Percentiles rank a stretch among this genome's conserved stretches.
These are phyloP conservation scores for Microplitis demolitor DNA, from an alignment of 1,140 invertebrate genomes.

Conservation along the genomic window DNA sequence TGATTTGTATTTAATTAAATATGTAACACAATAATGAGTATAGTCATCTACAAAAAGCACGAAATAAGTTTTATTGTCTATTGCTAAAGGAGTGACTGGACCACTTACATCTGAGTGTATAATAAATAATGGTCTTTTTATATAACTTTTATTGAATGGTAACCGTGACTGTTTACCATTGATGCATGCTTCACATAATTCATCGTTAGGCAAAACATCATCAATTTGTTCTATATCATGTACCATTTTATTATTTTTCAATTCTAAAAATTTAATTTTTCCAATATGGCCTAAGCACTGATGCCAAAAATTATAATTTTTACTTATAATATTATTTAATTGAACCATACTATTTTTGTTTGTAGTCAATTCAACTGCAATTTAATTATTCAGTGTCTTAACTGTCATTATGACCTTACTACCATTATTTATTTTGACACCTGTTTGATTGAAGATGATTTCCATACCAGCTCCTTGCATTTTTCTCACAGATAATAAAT, in stretches of 20 bases:
- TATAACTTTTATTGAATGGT: slow-evolving; percentile 2
- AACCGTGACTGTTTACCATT: slow-evolving; percentile 55
- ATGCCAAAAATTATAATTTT: slow-evolving; percentile 48
- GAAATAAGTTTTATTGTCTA: slow-evolving; percentile 37
- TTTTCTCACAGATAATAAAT: slow-evolving; percentile 41
- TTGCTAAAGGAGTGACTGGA: slow-evolving; percentile 18
- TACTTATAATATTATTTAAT: slow-evolving; percentile 25
- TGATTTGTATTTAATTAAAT: not conserved
- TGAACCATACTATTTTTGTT: slow-evolving; percentile 20
- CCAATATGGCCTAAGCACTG: slow-evolving; percentile 49
- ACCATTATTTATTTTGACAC: slow-evolving; percentile 38
- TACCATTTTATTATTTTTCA: slow-evolving; percentile 45
- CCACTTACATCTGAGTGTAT: not conserved
- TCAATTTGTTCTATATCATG: slow-evolving; percentile 30
- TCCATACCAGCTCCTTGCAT: slow-evolving; percentile 43
- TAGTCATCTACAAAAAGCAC: slow-evolving; percentile 43
- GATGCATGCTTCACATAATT: slow-evolving; percentile 58
- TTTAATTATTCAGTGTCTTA: slow-evolving; percentile 41
- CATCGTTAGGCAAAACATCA: slow-evolving; percentile 3
- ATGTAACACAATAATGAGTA: slow-evolving; percentile 23
- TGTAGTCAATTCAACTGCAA: slow-evolving; percentile 23
- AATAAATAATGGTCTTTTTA: slow-evolving; percentile 6
- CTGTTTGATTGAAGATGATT: slow-evolving; percentile 37
- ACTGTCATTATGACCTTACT: slow-evolving; percentile 29
- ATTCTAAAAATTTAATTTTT: slow-evolving; percentile 44